Base-by-base conservation (phyloP, 1,140 invertebrate genomes). In the Leptonema lineaticorne region DNA sequence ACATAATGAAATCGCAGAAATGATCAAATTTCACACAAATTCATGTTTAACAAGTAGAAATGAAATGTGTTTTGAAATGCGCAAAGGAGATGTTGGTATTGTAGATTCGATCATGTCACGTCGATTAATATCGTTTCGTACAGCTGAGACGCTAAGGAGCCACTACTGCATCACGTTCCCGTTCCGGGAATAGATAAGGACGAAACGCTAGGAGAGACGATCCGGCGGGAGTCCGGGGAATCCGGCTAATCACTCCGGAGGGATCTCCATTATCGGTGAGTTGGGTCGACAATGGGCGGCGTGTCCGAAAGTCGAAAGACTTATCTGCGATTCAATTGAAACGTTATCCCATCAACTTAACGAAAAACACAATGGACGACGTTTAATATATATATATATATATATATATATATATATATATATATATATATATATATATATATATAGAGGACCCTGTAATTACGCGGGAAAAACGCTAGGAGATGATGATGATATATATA, bases 211-310 rank as follows among this genome's bases (percentile, higher is more conserved):
- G n/a, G n/a, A n/a, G n/a, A n/a, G n/a, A n/a, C n/a, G 14, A 14
- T 45, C 45, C 30, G 41, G 5, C 22, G 11, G 50, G 33, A 27
- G 50, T 7, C 50, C 14, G 29, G 18, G 9, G 29, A 20, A 11
- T 24, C n/a, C 60, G 60, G 67, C 70, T 71, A 71, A 71, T 71
- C 70, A 71, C 69, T 68, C 69, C 60, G 64, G 63, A 71, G 62
- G 67, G 70, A 71, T 71, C 70, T 71, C 64, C 70, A 71, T 69
- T 71, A 71, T 71, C 70, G 41, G 48, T 68, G 64, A 71, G 63
- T 59, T 63, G 53, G 63, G 65, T 59, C 63, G 69, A 71, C 69
- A 71, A 71, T 71, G 69, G 62, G 48, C 56, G 27, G 60, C 11
- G 22, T 18, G 29, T 22, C 53, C 26, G 56, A 26, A 16, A 26